A percentile compares a stretch with the other conserved stretches of the same genome.
These are phyloP conservation scores for Actenoides lindsayi DNA, from an alignment of 2,113 vertebrate genomes.

Conservation along the genomic window DNA sequence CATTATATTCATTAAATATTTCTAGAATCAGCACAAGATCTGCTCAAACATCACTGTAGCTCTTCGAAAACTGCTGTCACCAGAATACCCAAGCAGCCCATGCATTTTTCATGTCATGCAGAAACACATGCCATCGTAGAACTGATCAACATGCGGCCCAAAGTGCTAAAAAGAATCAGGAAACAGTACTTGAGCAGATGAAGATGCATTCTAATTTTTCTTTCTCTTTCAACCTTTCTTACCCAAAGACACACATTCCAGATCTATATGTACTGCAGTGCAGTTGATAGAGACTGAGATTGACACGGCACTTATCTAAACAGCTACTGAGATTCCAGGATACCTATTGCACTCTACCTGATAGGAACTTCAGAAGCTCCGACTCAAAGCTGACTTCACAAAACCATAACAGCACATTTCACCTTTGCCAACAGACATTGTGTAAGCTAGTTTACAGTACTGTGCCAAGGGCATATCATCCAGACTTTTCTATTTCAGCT, in stretches of 20 bases:
- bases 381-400: constrained; percentile 62
- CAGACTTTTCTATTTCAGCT: constrained; percentile 61
- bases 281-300: neutral
- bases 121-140: neutral
- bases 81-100: neutral
- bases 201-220: neutral
- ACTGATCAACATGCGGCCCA: neutral
- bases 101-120: neutral
- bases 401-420: constrained; percentile 6
- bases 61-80: neutral
- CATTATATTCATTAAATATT: neutral
- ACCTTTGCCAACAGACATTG: constrained; percentile 43
- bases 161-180: neutral
- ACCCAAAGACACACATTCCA: neutral
- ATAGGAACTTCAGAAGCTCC: constrained; percentile 40
- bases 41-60: neutral
- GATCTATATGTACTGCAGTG: neutral
- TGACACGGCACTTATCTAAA: constrained; percentile 33
- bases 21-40: neutral
- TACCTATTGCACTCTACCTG: constrained; percentile 21
- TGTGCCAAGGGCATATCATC: constrained; percentile 9
- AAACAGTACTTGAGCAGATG: neutral
- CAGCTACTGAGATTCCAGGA: constrained; percentile 28
- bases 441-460: neutral
- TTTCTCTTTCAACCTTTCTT: constrained; percentile 1